A percentile compares a stretch with the other conserved stretches of the same genome.
phyloP scores from a whole-genome alignment of 2,113 vertebrate genomes.

The Hippocampus abdominalis region DNA sequence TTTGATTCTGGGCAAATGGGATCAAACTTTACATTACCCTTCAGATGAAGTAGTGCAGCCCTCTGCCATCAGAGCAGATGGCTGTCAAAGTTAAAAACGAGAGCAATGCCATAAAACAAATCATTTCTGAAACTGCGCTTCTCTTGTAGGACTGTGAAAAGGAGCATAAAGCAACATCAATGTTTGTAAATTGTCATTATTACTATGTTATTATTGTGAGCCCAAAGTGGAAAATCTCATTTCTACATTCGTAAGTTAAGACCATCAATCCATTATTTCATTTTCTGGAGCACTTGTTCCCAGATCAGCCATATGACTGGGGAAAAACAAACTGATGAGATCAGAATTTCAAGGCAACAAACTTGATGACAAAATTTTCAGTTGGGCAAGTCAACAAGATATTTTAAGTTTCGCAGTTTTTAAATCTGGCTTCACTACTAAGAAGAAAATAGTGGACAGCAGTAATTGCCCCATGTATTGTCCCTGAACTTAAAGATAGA shows the following conservation, averaged over 20 bases:
- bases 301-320: background rate
- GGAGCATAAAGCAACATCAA: no score
- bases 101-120: constrained; percentile 13
- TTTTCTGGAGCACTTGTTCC: background rate
- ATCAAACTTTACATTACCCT: constrained; percentile 7
- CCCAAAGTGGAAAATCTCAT: background rate
- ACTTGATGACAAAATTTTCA: no score
- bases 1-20: constrained; percentile 37
- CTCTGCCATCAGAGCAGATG: constrained; percentile 4
- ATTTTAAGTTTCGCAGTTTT: no score
- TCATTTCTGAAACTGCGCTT: background rate
- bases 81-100: constrained; percentile 30
- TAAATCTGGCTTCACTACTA: no score
- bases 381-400: no score
- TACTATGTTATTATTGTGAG: background rate
- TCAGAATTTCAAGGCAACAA: no score
- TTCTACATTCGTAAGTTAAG: background rate
- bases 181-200: background rate
- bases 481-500: no score
- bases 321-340: no score
- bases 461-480: no score
- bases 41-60: constrained; percentile 21
- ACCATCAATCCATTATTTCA: background rate
- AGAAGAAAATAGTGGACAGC: no score
- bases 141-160: background rate